Conservation (phyloP, 2,113 vertebrate species). For the Corvus hawaiiensis region DNA sequence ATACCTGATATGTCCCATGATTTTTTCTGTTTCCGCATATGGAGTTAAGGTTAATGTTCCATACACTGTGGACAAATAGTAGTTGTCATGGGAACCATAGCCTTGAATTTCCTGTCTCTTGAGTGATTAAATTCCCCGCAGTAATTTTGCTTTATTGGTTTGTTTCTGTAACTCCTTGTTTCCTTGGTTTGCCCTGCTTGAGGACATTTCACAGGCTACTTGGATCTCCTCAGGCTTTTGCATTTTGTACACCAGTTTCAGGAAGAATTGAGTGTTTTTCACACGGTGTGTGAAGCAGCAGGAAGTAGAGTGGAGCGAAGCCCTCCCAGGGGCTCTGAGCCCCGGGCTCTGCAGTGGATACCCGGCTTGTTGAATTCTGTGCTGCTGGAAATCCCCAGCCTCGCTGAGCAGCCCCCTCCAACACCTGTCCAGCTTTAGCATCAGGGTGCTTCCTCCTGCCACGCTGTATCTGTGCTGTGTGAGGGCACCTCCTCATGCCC, state of each 20-base stretch:
- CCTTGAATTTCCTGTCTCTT: constrained; percentile 20
- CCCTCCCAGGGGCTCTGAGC: background rate
- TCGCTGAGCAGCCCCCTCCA: fast-evolving
- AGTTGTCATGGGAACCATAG: constrained; percentile 29
- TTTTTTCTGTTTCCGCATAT: constrained; percentile 6
- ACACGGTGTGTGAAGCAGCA: background rate
- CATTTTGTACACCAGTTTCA: background rate
- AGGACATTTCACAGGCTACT: background rate
- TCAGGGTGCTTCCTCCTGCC: background rate
- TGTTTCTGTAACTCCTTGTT: constrained; percentile 20
- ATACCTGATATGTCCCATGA: background rate
- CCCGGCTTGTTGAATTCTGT: background rate
- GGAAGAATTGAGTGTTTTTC: background rate
- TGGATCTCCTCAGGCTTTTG: background rate
- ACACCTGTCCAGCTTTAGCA: background rate
- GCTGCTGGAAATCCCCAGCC: background rate
- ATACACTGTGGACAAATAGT: constrained; percentile 4
- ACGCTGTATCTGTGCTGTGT: background rate
- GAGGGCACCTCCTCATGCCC: background rate
- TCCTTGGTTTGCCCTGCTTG: background rate
- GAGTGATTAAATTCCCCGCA: constrained; percentile 43
- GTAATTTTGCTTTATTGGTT: constrained; percentile 43
- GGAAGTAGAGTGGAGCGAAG: fast-evolving
- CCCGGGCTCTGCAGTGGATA: background rate
- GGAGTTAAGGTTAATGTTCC: constrained; percentile 53